Evolutionary conservation across 2,888 invertebrate genomes (phyloP).

Genomic region (Caenorhabditis virilis): DNA sequence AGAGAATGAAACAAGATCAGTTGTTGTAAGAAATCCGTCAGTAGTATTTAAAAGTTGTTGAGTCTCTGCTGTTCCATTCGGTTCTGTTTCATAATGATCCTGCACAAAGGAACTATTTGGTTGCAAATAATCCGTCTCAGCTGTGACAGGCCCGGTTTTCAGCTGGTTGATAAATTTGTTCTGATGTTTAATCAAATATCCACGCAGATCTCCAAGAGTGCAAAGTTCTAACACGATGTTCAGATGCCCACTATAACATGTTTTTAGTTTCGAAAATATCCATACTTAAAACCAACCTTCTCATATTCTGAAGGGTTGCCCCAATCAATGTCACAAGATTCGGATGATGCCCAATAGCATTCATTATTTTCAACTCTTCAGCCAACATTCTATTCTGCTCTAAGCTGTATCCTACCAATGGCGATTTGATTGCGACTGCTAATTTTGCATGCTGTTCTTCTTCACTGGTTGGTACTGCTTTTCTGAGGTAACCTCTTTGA

Average conservation of each 20-base stretch:
- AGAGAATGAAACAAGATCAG: slow-evolving; percentile 86
- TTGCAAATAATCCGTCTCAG: too few relatives aligned
- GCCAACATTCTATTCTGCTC: slow-evolving; percentile 39
- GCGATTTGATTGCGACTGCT: slow-evolving; percentile 46
- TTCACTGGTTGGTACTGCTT: slow-evolving; percentile 26
- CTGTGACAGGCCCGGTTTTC: slow-evolving; percentile 1
- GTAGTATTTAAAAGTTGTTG: slow-evolving; percentile 4
- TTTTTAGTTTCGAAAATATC: background rate
- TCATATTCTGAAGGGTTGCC: slow-evolving; percentile 45
- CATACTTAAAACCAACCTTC: slow-evolving; percentile 28
- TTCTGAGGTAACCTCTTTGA: slow-evolving; percentile 31
- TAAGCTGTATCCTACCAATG: slow-evolving; percentile 25
- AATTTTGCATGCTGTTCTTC: slow-evolving; percentile 25
- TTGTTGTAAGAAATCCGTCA: slow-evolving; percentile 21
- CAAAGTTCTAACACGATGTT: slow-evolving; percentile 44
- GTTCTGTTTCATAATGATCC: slow-evolving; percentile 7
- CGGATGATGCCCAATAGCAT: slow-evolving; percentile 49
- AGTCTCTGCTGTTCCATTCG: slow-evolving; percentile 9
- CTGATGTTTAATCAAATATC: slow-evolving; percentile 22
- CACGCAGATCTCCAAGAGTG: slow-evolving; percentile 37
- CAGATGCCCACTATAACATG: slow-evolving; percentile 42
- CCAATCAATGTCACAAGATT: slow-evolving; percentile 52
- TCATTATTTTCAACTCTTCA: slow-evolving; percentile 52
- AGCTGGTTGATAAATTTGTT: slow-evolving; percentile 31
- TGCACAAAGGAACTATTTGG: slow-evolving; percentile 2